Evolutionary conservation across 2,113 vertebrate species (phyloP), one percentile per base, ranked within the genome.

Genomic region (Lates calcarifer): DNA sequence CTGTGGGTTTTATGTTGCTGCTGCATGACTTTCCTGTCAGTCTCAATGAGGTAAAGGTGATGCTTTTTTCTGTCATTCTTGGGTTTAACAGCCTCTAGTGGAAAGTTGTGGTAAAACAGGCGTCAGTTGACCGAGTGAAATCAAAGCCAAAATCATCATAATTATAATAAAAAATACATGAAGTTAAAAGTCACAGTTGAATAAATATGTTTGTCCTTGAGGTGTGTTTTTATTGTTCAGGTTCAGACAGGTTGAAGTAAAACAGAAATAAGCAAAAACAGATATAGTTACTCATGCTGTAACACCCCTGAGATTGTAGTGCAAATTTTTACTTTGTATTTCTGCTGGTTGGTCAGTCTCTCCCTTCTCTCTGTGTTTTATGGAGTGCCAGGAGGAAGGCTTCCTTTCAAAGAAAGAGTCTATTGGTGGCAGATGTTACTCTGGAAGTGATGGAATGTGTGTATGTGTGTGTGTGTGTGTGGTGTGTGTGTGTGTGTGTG

Each of bases 381-480:
- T 63, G 66, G 58, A 67, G 60, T 78, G 58, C 64, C 61, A 77
- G 57, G 24, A 61, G 64, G 63, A 75, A 74, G 74, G 57, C 65
- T 58, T 63, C 41, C 72, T 71, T 56, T 77, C 28, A 65, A 71
- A 49, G 60, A 74, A 71, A 56, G 64, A 74, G 58, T 66, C 77
- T 72, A 69, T 79, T 56, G 58, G 71, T 77, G 72, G 83, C 90
- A 91, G 90, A 90, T 88, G 79, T 92, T 89, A 18, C 63, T 77
- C 60, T 41, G 60, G 79, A 64, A 80, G 51, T 90, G 85, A 76
- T 68, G 89, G 82, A 90, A 91, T 91, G 79, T 84, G 67, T 77
- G 68, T 75, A 83, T 74, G 58, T 65, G 76, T 75, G 70, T 63
- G 49, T 76, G 79, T 62, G 62, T 74, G 57, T 58, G 51, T 58